These are phyloP conservation scores for Ceraclea dissimilis DNA, from an alignment of 2,888 invertebrate species.

Conservation along the genomic window DNA sequence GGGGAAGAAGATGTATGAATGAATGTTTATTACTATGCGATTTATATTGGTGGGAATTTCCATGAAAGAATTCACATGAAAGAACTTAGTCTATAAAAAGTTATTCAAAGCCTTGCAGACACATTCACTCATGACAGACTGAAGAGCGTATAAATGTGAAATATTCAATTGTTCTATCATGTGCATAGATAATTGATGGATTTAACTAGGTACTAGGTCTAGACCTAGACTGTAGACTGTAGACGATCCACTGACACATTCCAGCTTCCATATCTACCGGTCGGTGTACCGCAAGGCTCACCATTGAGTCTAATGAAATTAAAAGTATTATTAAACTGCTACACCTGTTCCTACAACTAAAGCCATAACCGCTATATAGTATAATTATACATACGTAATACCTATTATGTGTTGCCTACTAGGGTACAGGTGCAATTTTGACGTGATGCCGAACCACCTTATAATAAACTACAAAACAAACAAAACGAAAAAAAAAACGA, in stretches of 20 bases:
- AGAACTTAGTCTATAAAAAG: too few relatives aligned
- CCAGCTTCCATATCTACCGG: background rate
- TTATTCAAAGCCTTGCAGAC: too few relatives aligned
- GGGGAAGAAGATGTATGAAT: too few relatives aligned
- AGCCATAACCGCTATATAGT: background rate
- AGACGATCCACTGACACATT: background rate
- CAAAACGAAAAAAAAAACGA: constrained; percentile 18
- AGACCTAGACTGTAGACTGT: background rate
- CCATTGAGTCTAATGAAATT: background rate
- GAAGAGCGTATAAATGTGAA: too few relatives aligned
- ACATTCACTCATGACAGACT: too few relatives aligned
- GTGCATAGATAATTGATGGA: too few relatives aligned
- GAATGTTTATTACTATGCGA: too few relatives aligned
- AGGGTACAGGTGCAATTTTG: constrained; percentile 25
- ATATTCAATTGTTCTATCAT: too few relatives aligned
- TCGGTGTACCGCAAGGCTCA: background rate
- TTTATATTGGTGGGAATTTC: too few relatives aligned
- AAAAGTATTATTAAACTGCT: background rate
- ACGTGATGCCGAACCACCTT: constrained; percentile 26
- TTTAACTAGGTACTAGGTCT: too few relatives aligned
- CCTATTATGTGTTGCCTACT: background rate
- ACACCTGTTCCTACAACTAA: background rate
- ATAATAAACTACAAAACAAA: constrained; percentile 25
- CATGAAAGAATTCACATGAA: too few relatives aligned
- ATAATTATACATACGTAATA: background rate